Evolutionary conservation across 2,888 invertebrate species (phyloP).

Genomic region (Cenopis cana): DNA sequence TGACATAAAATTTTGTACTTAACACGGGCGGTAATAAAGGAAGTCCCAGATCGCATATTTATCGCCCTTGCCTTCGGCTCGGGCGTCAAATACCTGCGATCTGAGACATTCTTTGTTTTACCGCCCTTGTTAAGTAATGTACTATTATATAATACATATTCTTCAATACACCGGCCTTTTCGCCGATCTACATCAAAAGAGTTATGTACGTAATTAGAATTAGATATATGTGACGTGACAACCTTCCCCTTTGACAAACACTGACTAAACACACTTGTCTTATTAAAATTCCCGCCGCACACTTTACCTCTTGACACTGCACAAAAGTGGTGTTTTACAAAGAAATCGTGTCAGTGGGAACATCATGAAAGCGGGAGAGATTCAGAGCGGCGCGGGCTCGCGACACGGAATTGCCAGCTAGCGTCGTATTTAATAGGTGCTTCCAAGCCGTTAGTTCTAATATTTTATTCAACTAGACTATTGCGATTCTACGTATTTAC

Average conservation of each 20-base stretch:
- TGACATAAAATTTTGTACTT: too few species aligned
- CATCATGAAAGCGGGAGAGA: slow-evolving; percentile 19
- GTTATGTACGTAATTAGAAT: slow-evolving; percentile 31
- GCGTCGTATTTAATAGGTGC: slow-evolving; percentile 5
- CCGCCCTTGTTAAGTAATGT: too few species aligned
- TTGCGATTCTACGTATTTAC: slow-evolving; percentile 1
- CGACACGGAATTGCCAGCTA: slow-evolving; percentile 12
- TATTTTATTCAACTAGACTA: slow-evolving; percentile 10
- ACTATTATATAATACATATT: too few species aligned
- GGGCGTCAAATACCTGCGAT: too few species aligned
- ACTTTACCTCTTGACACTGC: slow-evolving; percentile 53
- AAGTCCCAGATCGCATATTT: too few species aligned
- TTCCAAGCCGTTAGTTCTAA: slow-evolving; percentile 5
- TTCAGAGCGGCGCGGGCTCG: slow-evolving; percentile 16
- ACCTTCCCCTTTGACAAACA: slow-evolving; percentile 30
- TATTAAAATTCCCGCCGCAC: slow-evolving; percentile 41
- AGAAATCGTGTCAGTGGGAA: slow-evolving; percentile 64
- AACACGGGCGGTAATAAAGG: too few species aligned
- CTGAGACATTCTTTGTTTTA: too few species aligned
- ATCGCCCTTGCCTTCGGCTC: too few species aligned
- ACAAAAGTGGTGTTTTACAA: slow-evolving; percentile 60
- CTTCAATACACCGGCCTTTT: neutral
- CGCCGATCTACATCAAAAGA: slow-evolving; percentile 31
- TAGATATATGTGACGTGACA: slow-evolving; percentile 32
- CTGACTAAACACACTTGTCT: slow-evolving; percentile 28